Conservation (phyloP, 2,797 vertebrate species). For the Pachyuromys duprasi region DNA sequence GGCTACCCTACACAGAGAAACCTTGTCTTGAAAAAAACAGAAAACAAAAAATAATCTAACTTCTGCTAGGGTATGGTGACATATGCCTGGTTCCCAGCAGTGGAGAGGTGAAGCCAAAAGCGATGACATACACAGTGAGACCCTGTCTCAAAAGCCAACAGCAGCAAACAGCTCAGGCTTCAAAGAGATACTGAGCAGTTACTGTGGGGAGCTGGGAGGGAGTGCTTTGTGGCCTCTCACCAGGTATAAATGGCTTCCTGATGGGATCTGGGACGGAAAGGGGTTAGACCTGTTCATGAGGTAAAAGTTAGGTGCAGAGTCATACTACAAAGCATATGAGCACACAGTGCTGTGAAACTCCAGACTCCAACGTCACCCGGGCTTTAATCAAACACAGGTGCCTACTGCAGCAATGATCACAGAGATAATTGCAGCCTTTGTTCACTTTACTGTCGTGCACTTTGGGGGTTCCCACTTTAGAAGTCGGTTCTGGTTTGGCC, state of each 20-base stretch:
- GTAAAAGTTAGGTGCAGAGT: slow-evolving; percentile 27
- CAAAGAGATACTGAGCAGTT: background rate
- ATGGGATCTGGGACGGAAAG: background rate
- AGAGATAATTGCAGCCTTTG: slow-evolving; percentile 64
- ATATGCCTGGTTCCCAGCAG: background rate
- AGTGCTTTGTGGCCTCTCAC: background rate
- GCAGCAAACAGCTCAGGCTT: background rate
- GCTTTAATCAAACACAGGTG: slow-evolving; percentile 75
- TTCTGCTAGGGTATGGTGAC: background rate
- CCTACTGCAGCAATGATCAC: slow-evolving; percentile 38
- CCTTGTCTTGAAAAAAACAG: background rate
- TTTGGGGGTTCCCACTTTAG: slow-evolving; percentile 57
- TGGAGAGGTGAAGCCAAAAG: background rate
- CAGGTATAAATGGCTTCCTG: background rate
- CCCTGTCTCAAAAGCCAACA: background rate
- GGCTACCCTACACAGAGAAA: background rate
- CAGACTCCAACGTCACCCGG: slow-evolving; percentile 46
- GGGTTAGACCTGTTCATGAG: background rate
- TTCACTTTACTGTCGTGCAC: slow-evolving; percentile 43
- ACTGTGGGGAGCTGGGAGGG: too few relatives aligned
- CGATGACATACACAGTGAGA: background rate
- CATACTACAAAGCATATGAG: slow-evolving; percentile 48
- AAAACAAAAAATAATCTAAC: too few relatives aligned
- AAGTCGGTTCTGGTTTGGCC: slow-evolving; percentile 61
- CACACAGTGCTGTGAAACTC: slow-evolving; percentile 56